Conservation (phyloP, 1,140 invertebrate genomes). For the Orius insidiosus region DNA sequence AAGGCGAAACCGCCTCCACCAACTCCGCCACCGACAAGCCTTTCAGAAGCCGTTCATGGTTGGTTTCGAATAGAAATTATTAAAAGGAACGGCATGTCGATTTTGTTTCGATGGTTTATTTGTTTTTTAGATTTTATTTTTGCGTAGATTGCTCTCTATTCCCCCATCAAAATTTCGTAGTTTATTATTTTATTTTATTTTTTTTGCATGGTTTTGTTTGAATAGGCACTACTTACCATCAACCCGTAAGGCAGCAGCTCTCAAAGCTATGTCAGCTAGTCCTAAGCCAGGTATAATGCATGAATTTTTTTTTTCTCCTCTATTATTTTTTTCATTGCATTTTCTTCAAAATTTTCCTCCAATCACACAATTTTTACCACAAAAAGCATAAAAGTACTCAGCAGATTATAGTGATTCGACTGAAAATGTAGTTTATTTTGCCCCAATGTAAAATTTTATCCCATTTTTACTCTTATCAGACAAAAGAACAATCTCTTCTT, state of each 20-base stretch:
- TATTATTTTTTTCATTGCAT: no score
- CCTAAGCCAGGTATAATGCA: no score
- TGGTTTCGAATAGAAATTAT: conserved; percentile 6
- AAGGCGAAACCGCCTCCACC: conserved; percentile 13
- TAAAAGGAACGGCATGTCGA: not conserved
- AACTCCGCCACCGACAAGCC: conserved; percentile 6
- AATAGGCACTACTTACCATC: conserved; percentile 19
- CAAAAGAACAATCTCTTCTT: no score
- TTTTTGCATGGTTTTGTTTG: conserved; percentile 13
- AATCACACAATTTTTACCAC: no score
- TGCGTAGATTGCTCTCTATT: conserved; percentile 2
- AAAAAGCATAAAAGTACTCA: no score
- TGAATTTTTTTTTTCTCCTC: no score
- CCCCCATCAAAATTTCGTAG: not conserved
- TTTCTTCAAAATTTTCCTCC: no score
- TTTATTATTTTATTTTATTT: conserved; percentile 3
- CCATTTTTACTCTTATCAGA: no score
- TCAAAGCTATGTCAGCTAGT: conserved; percentile 3
- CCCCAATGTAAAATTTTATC: no score
- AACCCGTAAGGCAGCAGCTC: conserved; percentile 10
- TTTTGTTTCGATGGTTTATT: conserved; percentile 6
- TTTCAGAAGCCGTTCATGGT: conserved; percentile 13
- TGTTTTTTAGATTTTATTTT: conserved; percentile 8
- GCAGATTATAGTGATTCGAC: no score
- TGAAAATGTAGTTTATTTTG: no score